Conservation (phyloP, 1,140 invertebrate species). For the Melitaea cinxia region DNA sequence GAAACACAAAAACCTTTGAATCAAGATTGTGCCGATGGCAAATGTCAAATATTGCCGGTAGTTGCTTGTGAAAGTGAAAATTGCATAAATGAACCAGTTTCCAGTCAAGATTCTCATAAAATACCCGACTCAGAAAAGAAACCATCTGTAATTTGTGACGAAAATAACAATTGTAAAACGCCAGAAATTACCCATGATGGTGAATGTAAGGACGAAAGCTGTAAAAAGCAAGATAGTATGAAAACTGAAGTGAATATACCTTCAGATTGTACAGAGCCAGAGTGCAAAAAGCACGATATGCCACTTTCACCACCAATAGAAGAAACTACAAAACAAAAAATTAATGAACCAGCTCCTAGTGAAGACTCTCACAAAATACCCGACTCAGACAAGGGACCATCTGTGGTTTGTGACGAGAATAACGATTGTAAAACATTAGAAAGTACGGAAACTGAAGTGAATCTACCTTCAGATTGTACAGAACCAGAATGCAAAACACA, state of each 20-base stretch:
- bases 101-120: constrained; percentile 33
- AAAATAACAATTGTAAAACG: constrained; percentile 39
- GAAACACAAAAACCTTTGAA: constrained; percentile 7
- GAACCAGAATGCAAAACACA: constrained; percentile 41
- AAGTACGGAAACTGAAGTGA: constrained; percentile 38
- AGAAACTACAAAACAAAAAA: too few species aligned
- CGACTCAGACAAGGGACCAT: neutral
- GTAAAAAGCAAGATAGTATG: constrained; percentile 52
- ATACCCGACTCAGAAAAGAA: constrained; percentile 6
- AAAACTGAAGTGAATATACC: constrained; percentile 38
- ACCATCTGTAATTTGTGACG: constrained; percentile 29
- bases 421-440: constrained; percentile 36
- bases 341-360: constrained; percentile 26
- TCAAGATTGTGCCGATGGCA: constrained; percentile 44
- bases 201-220: constrained; percentile 58
- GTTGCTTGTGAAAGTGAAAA: constrained; percentile 51
- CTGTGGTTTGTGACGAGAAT: constrained; percentile 37
- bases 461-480: constrained; percentile 41
- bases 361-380: constrained; percentile 32
- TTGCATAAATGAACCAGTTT: constrained; percentile 32
- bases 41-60: constrained; percentile 44
- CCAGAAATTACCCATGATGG: constrained; percentile 34
- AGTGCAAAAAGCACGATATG: constrained; percentile 32
- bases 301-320: neutral
- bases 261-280: constrained; percentile 45